A percentile compares a stretch with the other conserved stretches of the same genome.
Conservation (phyloP, 2,113 vertebrate genomes). For the Terrapene triunguis region DNA sequence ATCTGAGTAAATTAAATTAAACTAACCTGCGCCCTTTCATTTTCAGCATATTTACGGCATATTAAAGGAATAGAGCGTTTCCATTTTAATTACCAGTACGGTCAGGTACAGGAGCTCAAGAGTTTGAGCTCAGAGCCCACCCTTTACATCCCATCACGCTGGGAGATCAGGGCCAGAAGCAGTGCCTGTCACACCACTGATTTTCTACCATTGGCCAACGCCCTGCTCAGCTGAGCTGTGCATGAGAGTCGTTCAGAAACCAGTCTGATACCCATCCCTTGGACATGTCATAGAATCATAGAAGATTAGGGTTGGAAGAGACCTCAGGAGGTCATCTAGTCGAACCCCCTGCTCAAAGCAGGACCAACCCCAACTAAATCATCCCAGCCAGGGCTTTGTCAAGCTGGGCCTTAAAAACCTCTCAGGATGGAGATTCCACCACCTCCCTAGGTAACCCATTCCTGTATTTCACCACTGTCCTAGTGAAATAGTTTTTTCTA, state of each 20-base stretch:
- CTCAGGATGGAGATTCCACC: no score
- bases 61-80: constrained; percentile 18
- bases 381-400: no score
- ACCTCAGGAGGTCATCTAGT: no score
- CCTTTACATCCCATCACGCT: rapidly evolving
- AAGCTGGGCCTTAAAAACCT: no score
- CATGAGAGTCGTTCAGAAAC: neutral
- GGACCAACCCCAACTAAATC: no score
- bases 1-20: constrained; percentile 67
- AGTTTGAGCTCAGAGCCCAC: neutral
- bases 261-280: neutral
- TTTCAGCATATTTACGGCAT: constrained; percentile 47
- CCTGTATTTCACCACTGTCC: no score
- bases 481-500: no score
- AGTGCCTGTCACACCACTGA: neutral
- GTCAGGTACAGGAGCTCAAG: neutral
- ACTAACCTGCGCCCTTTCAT: constrained; percentile 47
- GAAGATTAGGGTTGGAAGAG: no score
- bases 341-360: no score
- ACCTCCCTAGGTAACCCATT: no score
- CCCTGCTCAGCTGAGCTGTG: rapidly evolving
- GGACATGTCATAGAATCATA: neutral
- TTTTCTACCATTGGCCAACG: neutral
- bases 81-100: neutral
- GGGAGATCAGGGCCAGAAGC: rapidly evolving